phyloP scores from a whole-genome alignment of 1,140 invertebrate species.

The Ganaspis sp. region DNA sequence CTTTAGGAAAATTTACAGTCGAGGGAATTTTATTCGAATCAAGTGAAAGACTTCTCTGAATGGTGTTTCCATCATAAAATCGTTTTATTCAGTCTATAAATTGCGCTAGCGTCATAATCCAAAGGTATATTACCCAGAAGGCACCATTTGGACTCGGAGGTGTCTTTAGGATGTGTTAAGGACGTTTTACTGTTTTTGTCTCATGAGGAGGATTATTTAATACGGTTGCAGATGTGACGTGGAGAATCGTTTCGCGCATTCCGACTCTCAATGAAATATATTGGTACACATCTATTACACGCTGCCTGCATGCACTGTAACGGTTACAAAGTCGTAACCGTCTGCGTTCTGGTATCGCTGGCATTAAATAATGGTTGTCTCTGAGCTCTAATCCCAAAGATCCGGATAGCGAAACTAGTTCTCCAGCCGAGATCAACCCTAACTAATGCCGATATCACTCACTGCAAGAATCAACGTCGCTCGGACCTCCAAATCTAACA shows the following conservation, averaged over 20 bases:
- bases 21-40: slow-evolving; percentile 10
- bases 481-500: not conserved
- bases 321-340: slow-evolving; percentile 12
- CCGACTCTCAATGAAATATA: slow-evolving; percentile 18
- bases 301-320: not conserved
- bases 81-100: slow-evolving; percentile 17
- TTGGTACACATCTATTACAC: not conserved
- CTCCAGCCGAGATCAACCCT: slow-evolving; percentile 4
- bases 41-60: not conserved
- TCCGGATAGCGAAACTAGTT: slow-evolving; percentile 24
- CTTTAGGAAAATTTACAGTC: slow-evolving; percentile 21
- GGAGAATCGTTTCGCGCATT: not conserved
- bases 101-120: slow-evolving; percentile 17
- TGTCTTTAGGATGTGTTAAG: slow-evolving; percentile 9
- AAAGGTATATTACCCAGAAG: slow-evolving; percentile 6
- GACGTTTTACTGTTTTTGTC: slow-evolving; percentile 1
- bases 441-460: not conserved
- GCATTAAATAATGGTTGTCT: slow-evolving; percentile 21
- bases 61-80: slow-evolving; percentile 12
- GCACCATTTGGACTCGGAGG: not conserved
- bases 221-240: not conserved
- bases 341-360: not conserved
- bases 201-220: not conserved
- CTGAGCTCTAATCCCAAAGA: slow-evolving; percentile 11
- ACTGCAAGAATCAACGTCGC: not conserved